Evolutionary conservation across 2,888 invertebrate species (phyloP).

Genomic region (Epistrophella euchroma): DNA sequence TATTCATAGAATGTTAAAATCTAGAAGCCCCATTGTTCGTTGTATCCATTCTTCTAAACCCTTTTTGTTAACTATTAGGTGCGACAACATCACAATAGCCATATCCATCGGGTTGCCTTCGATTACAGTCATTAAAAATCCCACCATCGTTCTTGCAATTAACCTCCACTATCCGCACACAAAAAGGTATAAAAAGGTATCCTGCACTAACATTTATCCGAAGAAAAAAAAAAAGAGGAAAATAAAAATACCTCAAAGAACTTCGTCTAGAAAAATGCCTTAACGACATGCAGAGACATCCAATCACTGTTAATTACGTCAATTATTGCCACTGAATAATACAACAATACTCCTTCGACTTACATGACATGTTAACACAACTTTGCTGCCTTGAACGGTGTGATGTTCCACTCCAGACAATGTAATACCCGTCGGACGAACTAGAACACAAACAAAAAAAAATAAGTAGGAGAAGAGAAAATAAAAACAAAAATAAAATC

Average conservation of each 20-base stretch:
- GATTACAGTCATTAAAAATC: conserved; percentile 48
- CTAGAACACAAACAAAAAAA: conserved; percentile 85
- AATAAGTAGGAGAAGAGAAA: conserved; percentile 48
- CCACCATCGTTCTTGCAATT: conserved; percentile 38
- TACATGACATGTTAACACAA: conserved; percentile 89
- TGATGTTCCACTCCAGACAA: conserved; percentile 91
- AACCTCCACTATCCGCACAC: conserved; percentile 17
- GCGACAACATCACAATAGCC: background rate
- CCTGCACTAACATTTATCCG: conserved; percentile 8
- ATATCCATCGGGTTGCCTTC: background rate
- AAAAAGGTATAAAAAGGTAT: background rate
- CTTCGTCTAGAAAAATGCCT: conserved; percentile 41
- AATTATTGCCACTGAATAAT: conserved; percentile 72
- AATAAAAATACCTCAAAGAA: background rate
- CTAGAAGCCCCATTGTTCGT: background rate
- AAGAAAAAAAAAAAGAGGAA: background rate
- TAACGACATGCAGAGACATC: conserved; percentile 70
- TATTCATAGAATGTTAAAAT: background rate
- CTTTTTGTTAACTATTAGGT: background rate
- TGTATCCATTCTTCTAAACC: background rate
- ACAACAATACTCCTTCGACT: conserved; percentile 77
- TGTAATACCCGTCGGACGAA: conserved; percentile 91
- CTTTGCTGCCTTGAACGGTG: conserved; percentile 91
- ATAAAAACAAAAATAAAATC: conserved; percentile 45
- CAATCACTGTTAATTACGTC: conserved; percentile 71